Evolutionary conservation across 2,113 vertebrate genomes (phyloP).

Genomic region (Cathartes aura): DNA sequence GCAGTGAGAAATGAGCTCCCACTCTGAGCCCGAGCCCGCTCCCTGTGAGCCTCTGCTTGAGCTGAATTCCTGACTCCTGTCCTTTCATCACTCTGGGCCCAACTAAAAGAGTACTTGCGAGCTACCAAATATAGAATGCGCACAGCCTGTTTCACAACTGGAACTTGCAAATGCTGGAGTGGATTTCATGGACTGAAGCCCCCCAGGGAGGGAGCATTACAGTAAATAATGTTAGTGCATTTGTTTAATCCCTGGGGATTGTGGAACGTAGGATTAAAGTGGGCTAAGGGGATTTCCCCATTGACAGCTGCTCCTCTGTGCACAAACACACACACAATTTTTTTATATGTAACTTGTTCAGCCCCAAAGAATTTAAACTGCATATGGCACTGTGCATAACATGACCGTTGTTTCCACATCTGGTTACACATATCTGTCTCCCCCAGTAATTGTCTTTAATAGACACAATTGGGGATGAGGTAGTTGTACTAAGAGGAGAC

Average conservation of each 20-base stretch:
- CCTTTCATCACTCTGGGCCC: slow-evolving; percentile 43
- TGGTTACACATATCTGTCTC: slow-evolving; percentile 52
- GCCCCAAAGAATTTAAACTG: slow-evolving; percentile 50
- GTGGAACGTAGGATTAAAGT: slow-evolving; percentile 47
- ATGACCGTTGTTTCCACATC: slow-evolving; percentile 33
- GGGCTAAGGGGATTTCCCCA: slow-evolving; percentile 63
- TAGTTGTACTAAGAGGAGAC: slow-evolving; percentile 50
- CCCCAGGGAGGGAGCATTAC: slow-evolving; percentile 22
- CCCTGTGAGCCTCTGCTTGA: not conserved
- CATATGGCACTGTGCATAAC: not conserved
- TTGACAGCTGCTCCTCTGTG: slow-evolving; percentile 58
- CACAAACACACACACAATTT: slow-evolving; percentile 1
- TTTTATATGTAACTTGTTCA: slow-evolving; percentile 33
- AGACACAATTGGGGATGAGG: slow-evolving; percentile 47
- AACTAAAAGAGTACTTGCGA: slow-evolving; percentile 18
- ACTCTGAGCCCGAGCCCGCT: not conserved
- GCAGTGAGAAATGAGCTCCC: not conserved
- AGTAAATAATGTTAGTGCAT: slow-evolving; percentile 52
- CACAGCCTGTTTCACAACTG: slow-evolving; percentile 15
- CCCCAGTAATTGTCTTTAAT: slow-evolving; percentile 55
- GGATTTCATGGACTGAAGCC: slow-evolving; percentile 51
- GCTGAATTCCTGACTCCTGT: slow-evolving; percentile 36
- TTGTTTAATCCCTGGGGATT: slow-evolving; percentile 54
- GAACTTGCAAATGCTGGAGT: slow-evolving; percentile 45
- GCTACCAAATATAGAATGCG: slow-evolving; percentile 52